phyloP scores from a whole-genome alignment of 2,888 invertebrate species.

The Proisotoma minuta region DNA sequence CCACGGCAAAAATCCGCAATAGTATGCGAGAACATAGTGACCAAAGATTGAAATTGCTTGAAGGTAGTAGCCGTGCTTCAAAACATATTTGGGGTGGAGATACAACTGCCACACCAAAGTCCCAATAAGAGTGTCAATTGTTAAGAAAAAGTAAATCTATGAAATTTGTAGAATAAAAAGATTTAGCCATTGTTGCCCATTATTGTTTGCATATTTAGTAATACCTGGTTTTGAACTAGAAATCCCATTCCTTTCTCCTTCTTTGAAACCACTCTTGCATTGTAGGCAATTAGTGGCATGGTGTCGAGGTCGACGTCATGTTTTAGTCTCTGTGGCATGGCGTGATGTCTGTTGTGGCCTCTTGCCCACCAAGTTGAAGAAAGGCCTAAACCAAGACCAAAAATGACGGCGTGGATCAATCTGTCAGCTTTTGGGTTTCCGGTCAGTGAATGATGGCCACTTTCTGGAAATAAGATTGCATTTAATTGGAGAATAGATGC shows the following conservation, averaged over 20 bases:
- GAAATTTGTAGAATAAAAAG: neutral
- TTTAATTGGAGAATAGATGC: neutral
- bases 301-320: conserved; percentile 43
- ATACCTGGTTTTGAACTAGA: conserved; percentile 36
- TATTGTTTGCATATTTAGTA: too few species aligned
- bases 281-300: conserved; percentile 35
- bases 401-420: conserved; percentile 29
- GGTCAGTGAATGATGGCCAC: conserved; percentile 37
- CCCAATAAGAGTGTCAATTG: conserved; percentile 36
- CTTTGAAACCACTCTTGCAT: conserved; percentile 31
- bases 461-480: conserved; percentile 7
- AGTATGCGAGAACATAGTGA: conserved; percentile 31
- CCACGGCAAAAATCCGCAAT: conserved; percentile 32
- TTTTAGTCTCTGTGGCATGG: conserved; percentile 41
- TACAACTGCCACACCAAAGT: conserved; percentile 39
- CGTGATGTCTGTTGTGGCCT: conserved; percentile 43
- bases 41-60: conserved; percentile 26
- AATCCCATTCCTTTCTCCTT: conserved; percentile 30
- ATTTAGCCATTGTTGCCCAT: too few species aligned
- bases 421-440: conserved; percentile 36
- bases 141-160: conserved; percentile 39
- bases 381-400: conserved; percentile 31
- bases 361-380: conserved; percentile 39
- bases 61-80: conserved; percentile 29
- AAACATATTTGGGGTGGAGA: conserved; percentile 34